Base-by-base conservation (phyloP, 2,113 vertebrate genomes). In the Zosterops pallidus region DNA sequence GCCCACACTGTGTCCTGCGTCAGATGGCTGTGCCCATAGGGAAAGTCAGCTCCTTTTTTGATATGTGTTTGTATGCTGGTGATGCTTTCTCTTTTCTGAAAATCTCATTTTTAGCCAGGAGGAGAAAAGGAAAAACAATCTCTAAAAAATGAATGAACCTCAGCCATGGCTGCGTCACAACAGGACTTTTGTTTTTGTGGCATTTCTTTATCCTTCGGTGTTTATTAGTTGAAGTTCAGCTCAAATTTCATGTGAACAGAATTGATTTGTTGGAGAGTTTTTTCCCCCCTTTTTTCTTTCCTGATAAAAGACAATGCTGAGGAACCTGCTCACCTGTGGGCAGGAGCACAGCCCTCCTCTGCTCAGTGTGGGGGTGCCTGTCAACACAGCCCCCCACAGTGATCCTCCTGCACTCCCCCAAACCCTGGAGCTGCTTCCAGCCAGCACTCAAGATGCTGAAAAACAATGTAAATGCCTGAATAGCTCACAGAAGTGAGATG, bases 61-160 rank as follows among this genome's bases (percentile, higher is more conserved):
- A 14, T 25, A 50, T 16, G 23, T 46, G 50, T 86, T 83, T 72
- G 60, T 76, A 71, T 14, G 18, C 89, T 89, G 60, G 33, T 77
- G 65, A 77, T 89, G 69, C 37, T 76, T 65, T 53, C n/a, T 77
- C 65, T 84, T 81, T 71, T 72, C 83, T 82, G 83, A 31, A 94
- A 90, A 74, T 56, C 63, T 92, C 37, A 12, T 74, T 90, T 95
- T 89, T 90, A 88, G 89, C 71, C 79, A 77, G 69, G 14, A 89
- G 59, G n/a, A 85, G 39, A 79, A 87, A 87, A 86, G 9, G 14
- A 76, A 78, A 77, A 83, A 59, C 90, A 92, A 57, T 92, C 70
- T 86, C 46, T 86, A 82, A 87, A 92, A 95, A 91, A 92, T 81
- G n/a, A 84, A 89, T 74, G 79, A 94, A 76, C 28, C 65, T 94